A percentile compares a stretch with the other conserved stretches of the same genome.
phyloP scores from a whole-genome alignment of 2,113 vertebrate species.

The Cephalopholis sonnerati region DNA sequence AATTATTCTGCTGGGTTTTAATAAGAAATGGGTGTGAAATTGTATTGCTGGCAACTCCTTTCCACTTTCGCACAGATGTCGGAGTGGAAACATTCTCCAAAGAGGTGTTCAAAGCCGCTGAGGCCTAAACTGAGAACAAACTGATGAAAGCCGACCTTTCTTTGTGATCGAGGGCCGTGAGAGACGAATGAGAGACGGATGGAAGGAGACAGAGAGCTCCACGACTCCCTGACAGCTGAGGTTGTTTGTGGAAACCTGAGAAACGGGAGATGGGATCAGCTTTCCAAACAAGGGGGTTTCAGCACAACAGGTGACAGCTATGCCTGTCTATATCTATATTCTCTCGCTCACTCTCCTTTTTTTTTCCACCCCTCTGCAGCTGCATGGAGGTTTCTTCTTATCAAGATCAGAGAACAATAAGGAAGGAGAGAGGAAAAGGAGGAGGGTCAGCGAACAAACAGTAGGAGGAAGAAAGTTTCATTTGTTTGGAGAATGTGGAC shows the following conservation, averaged over 20 bases:
- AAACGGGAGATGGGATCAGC: constrained; percentile 47
- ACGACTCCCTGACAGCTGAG: constrained; percentile 66
- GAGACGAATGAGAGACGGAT: constrained; percentile 46
- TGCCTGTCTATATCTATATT: constrained; percentile 21
- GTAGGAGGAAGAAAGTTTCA: constrained; percentile 8
- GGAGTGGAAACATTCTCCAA: not conserved
- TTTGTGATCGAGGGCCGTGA: constrained; percentile 32
- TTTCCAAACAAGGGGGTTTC: constrained; percentile 62
- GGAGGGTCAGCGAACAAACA: constrained; percentile 1
- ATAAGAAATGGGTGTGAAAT: not conserved
- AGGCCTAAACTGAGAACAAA: constrained; percentile 36
- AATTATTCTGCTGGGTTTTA: not conserved
- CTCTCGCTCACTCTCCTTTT: not conserved
- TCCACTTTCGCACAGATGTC: not conserved
- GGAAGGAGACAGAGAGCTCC: constrained; percentile 50
- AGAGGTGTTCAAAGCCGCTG: constrained; percentile 12
- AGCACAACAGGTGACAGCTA: constrained; percentile 68
- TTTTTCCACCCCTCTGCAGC: constrained; percentile 3
- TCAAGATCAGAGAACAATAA: constrained; percentile 41
- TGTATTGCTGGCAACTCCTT: not conserved
- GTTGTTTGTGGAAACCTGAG: constrained; percentile 71
- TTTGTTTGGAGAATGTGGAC: constrained; percentile 16
- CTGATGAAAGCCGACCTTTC: constrained; percentile 56
- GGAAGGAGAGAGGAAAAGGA: constrained; percentile 28
- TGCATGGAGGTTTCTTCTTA: constrained; percentile 23